Conservation (phyloP, 2,888 invertebrate species). For the Ophioninae sp. region DNA sequence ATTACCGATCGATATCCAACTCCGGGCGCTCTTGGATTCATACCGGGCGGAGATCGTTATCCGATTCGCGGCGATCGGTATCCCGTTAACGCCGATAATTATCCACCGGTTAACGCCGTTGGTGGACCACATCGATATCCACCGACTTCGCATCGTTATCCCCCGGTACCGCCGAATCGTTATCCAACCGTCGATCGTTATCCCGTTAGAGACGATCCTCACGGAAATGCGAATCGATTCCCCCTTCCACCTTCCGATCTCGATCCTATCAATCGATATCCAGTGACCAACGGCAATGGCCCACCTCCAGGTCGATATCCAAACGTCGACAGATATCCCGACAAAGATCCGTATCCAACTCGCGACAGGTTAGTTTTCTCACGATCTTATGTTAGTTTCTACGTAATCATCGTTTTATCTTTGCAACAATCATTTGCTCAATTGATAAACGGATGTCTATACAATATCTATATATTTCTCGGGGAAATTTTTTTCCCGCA, state of each 20-base stretch:
- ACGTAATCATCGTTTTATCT: neutral
- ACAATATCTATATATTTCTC: too few relatives aligned
- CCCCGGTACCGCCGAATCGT: slow-evolving; percentile 64
- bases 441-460: too few relatives aligned
- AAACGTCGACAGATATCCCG: slow-evolving; percentile 75
- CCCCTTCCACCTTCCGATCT: slow-evolving; percentile 66
- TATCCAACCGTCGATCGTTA: slow-evolving; percentile 81
- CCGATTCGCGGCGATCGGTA: slow-evolving; percentile 81
- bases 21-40: slow-evolving; percentile 72
- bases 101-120: slow-evolving; percentile 77
- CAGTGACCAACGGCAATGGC: slow-evolving; percentile 74
- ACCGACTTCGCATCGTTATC: slow-evolving; percentile 65
- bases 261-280: slow-evolving; percentile 76
- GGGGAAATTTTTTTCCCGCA: too few relatives aligned
- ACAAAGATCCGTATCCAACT: slow-evolving; percentile 75
- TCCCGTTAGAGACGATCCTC: slow-evolving; percentile 81
- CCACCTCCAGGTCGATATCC: slow-evolving; percentile 83
- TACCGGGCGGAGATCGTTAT: slow-evolving; percentile 76
- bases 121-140: slow-evolving; percentile 79
- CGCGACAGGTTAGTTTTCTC: slow-evolving; percentile 66
- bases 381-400: neutral
- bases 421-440: too few relatives aligned
- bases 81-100: slow-evolving; percentile 82
- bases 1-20: slow-evolving; percentile 78
- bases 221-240: slow-evolving; percentile 75